Base-by-base conservation (phyloP, 2,888 invertebrate genomes). In the Coronaproctus castanopsis region DNA sequence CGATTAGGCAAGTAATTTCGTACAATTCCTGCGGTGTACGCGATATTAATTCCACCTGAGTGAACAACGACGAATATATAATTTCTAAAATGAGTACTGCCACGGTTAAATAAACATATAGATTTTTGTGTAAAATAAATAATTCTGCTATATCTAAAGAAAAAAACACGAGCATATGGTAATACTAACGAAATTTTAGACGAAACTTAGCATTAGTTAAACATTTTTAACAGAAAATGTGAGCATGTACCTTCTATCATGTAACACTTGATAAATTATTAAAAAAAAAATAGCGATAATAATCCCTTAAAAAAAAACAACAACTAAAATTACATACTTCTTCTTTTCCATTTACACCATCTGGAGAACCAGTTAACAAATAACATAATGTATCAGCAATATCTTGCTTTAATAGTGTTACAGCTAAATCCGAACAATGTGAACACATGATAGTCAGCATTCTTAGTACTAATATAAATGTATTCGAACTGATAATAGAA, bases 391-490 rank as follows among this genome's bases (percentile, higher is more conserved):
- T 97, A 70, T 92, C 91, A 50, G 93, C 92, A 68, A 98, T 93
- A 71, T 95, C 93, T 70, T 93, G 90, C 73, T 90, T 87, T 63
- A 96, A 78, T 62, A 97, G 76, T 21, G 87, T 83, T 62, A 93
- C 83, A 57, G 96, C 95, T 68, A 97, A 77, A 72, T 91, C 89
- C 21, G 95, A 92, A 73, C 95, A 96, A 70, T 87, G 88, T 66
- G 85, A 83, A 73, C 96, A 96, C 88, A 96, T 90, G 67, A 92
- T 82, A 70, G 93, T 91, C 71, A 98, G 75, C 86, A 97, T 92
- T 63, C 96, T 81, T 67, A 98, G 81, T 62, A 97, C 93, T 67
- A 91, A 91, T 69, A 95, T 93, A 75, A 97, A 97, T 54, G 95
- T 95, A 59, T 85, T 85, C 58, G 92, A 90, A 67, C 90, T 93